Evolutionary conservation across 64 coral and sea anemone genomes (phyloP).

Genomic region (Montipora capricornis): DNA sequence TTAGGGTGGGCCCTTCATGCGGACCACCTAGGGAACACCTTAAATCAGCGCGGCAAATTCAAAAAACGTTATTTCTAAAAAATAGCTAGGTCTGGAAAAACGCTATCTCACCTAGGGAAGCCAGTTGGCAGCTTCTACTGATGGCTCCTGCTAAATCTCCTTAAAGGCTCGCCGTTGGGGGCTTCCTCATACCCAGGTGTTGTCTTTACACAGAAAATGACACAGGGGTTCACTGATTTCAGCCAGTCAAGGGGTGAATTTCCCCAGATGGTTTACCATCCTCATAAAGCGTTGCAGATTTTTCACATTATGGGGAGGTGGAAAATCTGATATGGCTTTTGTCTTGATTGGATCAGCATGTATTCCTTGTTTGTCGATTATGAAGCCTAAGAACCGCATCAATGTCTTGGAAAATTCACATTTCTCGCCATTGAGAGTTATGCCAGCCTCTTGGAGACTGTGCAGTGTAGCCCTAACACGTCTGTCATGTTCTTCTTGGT

Average conservation of each 20-base stretch:
- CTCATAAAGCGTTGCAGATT: slow-evolving; percentile 39
- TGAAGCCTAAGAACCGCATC: slow-evolving; percentile 57
- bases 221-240: slow-evolving; percentile 11
- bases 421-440: slow-evolving; percentile 16
- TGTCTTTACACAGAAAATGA: slow-evolving; percentile 26
- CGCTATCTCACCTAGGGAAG: too few species aligned
- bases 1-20: too few species aligned
- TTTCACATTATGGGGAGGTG: background rate
- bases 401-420: slow-evolving; percentile 21
- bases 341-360: slow-evolving; percentile 44
- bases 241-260: slow-evolving; percentile 9
- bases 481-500: too few species aligned
- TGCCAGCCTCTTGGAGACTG: background rate
- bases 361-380: slow-evolving; percentile 48
- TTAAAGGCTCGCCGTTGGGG: slow-evolving; percentile 25
- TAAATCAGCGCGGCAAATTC: too few species aligned
- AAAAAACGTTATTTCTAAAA: too few species aligned
- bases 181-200: background rate
- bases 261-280: slow-evolving; percentile 45
- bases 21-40: too few species aligned
- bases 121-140: too few species aligned
- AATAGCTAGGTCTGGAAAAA: too few species aligned
- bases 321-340: too few species aligned
- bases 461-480: too few species aligned
- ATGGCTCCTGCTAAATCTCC: background rate